Percentiles rank a stretch among this genome's conserved stretches.
Evolutionary conservation across 1,140 invertebrate genomes (phyloP).

Genomic region (Drosophila varians): DNA sequence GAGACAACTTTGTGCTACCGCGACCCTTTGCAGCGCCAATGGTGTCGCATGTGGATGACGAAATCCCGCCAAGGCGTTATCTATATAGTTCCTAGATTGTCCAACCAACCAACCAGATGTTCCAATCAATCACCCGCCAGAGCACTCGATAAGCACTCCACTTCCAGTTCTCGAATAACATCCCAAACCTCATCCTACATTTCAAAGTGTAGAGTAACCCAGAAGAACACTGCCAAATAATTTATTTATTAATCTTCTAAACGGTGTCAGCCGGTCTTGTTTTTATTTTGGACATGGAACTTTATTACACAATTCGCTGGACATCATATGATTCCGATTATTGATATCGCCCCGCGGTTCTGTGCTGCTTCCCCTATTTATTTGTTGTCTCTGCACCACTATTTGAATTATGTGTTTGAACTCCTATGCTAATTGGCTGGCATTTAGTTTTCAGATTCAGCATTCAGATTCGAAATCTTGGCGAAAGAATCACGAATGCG

Average conservation of each 20-base stretch:
- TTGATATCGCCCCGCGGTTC: neutral
- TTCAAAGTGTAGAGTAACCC: too few relatives aligned
- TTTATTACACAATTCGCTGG: conserved; percentile 57
- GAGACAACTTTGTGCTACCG: neutral
- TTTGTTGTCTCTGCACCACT: conserved; percentile 43
- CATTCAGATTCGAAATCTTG: neutral
- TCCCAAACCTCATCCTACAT: too few relatives aligned
- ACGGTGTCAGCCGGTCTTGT: conserved; percentile 11
- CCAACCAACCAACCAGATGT: too few relatives aligned
- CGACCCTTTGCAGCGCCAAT: too few relatives aligned
- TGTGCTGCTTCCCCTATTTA: too few relatives aligned
- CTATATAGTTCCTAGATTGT: too few relatives aligned
- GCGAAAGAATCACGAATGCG: conserved; percentile 23
- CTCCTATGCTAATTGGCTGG: conserved; percentile 59
- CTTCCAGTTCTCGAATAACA: neutral
- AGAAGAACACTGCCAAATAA: too few relatives aligned
- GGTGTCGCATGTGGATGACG: too few relatives aligned
- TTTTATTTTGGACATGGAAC: conserved; percentile 34
- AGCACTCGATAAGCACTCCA: conserved; percentile 38
- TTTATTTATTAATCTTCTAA: conserved; percentile 36
- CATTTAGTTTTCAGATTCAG: conserved; percentile 21
- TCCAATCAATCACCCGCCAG: conserved; percentile 26
- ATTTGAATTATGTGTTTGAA: conserved; percentile 55
- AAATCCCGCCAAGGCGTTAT: conserved; percentile 22
- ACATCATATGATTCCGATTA: conserved; percentile 71